Conservation (phyloP, 2,113 vertebrate genomes). For the Prunella himalayana region DNA sequence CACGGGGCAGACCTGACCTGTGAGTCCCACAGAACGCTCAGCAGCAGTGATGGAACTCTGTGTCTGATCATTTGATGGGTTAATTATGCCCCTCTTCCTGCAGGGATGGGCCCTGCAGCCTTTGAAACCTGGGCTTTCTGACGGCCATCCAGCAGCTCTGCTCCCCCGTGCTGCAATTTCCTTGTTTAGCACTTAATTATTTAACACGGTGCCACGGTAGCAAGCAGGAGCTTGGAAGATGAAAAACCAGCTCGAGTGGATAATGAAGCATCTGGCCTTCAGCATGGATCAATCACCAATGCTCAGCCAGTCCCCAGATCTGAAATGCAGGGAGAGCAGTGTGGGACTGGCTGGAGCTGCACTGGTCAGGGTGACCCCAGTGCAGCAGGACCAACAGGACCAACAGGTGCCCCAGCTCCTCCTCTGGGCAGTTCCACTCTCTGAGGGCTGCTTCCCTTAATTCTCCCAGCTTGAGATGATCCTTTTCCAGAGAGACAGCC, state of each 20-base stretch:
- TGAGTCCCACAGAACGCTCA: background rate
- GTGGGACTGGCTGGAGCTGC: background rate
- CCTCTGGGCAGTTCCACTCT: background rate
- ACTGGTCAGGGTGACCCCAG: background rate
- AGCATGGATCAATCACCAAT: background rate
- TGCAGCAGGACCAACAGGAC: background rate
- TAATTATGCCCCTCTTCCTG: conserved; percentile 6
- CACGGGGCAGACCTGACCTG: background rate
- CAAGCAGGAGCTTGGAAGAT: background rate
- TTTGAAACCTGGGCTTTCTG: background rate
- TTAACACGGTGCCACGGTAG: background rate
- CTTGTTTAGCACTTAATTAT: background rate
- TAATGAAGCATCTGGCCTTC: conserved; percentile 32
- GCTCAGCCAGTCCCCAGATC: background rate
- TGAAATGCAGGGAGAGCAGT: background rate
- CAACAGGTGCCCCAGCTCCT: background rate
- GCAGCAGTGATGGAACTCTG: background rate
- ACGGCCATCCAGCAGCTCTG: background rate
- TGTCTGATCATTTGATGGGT: background rate
- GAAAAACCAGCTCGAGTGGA: background rate
- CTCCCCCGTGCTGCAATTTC: background rate
- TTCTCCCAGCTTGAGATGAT: background rate
- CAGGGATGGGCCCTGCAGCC: background rate
- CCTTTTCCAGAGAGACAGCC: background rate
- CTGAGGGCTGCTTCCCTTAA: background rate